A percentile compares a stretch with the other conserved stretches of the same genome.
Conservation (phyloP, 2,888 invertebrate genomes). For the Tridacna gigas region DNA sequence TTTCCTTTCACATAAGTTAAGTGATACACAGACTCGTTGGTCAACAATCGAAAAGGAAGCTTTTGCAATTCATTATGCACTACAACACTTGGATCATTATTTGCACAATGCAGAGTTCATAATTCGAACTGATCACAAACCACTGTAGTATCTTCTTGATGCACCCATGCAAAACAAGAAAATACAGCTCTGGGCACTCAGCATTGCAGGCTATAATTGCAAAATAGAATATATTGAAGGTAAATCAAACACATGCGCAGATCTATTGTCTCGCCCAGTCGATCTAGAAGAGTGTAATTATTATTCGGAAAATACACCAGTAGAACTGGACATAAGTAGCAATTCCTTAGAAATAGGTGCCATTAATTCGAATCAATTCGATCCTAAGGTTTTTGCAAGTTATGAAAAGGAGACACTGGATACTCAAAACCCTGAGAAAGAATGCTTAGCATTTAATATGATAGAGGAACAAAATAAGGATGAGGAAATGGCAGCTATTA, state of each 20-base stretch:
- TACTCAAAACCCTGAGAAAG: too few relatives aligned
- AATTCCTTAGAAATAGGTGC: background rate
- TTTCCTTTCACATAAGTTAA: conserved; percentile 42
- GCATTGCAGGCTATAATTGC: conserved; percentile 49
- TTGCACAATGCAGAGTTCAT: conserved; percentile 36
- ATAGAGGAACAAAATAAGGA: conserved; percentile 35
- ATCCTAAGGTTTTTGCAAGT: background rate
- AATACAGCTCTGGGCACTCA: conserved; percentile 40
- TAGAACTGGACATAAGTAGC: background rate
- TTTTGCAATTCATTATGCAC: conserved; percentile 32
- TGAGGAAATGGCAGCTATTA: conserved; percentile 26
- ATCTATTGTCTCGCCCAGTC: background rate
- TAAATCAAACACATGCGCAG: background rate
- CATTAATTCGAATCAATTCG: background rate
- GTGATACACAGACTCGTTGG: conserved; percentile 38
- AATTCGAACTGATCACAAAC: conserved; percentile 48
- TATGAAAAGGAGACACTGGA: background rate
- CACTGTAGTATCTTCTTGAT: conserved; percentile 43
- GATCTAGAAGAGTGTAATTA: background rate
- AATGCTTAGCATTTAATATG: conserved; percentile 9
- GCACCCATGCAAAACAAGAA: conserved; percentile 55
- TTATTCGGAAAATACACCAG: background rate
- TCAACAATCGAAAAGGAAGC: conserved; percentile 42
- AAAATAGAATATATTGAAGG: conserved; percentile 43
- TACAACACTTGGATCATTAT: conserved; percentile 44